Evolutionary conservation across 2,888 invertebrate genomes (phyloP).

Genomic region (Luperina nickerlii): DNA sequence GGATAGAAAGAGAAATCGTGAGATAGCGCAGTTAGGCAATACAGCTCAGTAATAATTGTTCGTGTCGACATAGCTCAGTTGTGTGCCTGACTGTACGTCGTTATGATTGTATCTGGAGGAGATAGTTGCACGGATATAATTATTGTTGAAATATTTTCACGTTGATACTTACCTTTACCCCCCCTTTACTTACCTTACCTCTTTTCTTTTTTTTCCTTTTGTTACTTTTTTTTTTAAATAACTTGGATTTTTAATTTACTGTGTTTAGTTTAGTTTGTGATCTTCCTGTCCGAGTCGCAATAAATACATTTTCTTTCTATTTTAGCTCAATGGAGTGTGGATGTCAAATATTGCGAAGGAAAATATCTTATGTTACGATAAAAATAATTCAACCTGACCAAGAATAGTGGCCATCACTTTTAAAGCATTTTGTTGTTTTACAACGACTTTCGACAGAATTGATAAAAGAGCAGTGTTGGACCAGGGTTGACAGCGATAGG

Average conservation of each 20-base stretch:
- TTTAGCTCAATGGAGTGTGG: not conserved
- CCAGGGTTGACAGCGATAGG: too few relatives aligned
- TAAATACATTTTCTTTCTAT: not conserved
- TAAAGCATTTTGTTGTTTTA: not conserved
- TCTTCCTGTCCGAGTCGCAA: too few relatives aligned
- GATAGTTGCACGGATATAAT: slow-evolving; percentile 29
- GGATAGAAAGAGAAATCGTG: slow-evolving; percentile 64
- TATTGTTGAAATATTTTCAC: slow-evolving; percentile 23
- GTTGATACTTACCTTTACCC: not conserved
- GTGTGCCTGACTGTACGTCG: slow-evolving; percentile 49
- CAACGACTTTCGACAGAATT: not conserved
- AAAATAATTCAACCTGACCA: not conserved
- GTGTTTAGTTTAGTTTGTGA: too few relatives aligned
- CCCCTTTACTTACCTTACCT: too few relatives aligned
- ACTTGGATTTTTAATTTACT: too few relatives aligned
- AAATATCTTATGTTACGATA: not conserved
- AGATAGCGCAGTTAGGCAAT: slow-evolving; percentile 61
- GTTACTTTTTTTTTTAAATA: too few relatives aligned
- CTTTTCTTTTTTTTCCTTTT: too few relatives aligned
- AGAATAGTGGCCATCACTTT: not conserved
- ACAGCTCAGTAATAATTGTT: slow-evolving; percentile 44
- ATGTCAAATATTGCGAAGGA: not conserved
- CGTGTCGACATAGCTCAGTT: slow-evolving; percentile 53
- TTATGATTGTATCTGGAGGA: slow-evolving; percentile 53
- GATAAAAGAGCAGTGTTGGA: not conserved